Base-by-base conservation (phyloP, 1,140 invertebrate genomes). In the Magallana gigas region DNA sequence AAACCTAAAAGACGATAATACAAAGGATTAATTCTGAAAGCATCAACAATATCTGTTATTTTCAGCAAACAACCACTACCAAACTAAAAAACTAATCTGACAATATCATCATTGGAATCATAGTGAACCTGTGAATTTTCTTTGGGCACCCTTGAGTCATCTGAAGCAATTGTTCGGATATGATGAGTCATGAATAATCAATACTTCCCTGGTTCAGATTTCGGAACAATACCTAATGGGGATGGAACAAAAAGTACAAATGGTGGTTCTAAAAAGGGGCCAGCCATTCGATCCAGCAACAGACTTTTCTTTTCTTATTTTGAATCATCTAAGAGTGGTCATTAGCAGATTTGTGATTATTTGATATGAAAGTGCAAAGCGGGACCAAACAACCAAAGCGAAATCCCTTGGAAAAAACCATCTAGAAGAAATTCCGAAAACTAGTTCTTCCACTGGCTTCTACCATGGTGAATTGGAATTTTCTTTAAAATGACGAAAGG, bases 151-250 rank as follows among this genome's bases (percentile, higher is more conserved):
- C 48, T 8, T 48, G 56, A 9, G 57, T 85, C 85, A 14, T 85
- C 84, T 7, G 76, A 88, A 14, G 12, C 18, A 56, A 60, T n/a
- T 71, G 4, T 16, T 29, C 84, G 36, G 86, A 85, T 57, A 84
- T 8, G 88, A 88, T 6, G 87, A 48, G 71, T 89, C 85, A 82
- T 89, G 83, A 23, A 87, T 88, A 8, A 87, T n/a, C 86, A 6
- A 58, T 59, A 89, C 59, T 76, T 81, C 57, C 85, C 85, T 16
- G 82, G 71, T 16, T 18, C 56, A 8, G 36, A 56, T 68, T 85
- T 86, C 2, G 76, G 88, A 56, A 87, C 81, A 9, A 84, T 23
- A 2, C 82, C 86, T 57, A 87, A 57, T 18, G 86, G 82, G 11
- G 82, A 57, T 57, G 57, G 59, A 6, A 83, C 83, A 48, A 87